Evolutionary conservation across 2,888 invertebrate species (phyloP), one percentile per base, ranked within the genome.

Genomic region (Argyresthia albistria): DNA sequence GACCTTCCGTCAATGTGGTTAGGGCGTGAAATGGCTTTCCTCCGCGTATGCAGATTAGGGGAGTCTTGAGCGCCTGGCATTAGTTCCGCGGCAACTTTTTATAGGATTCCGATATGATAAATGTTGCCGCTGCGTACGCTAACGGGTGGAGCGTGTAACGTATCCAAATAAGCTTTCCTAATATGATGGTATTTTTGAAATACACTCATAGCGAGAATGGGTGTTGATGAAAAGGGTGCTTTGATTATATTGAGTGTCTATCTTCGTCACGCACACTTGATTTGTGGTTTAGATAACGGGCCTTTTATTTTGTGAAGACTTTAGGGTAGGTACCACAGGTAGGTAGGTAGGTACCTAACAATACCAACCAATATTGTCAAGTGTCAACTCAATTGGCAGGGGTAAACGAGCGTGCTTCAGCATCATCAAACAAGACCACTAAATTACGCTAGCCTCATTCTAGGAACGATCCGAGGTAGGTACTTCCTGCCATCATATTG

Each of bases 1-100:
- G 58, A 62, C 63, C 63, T 67, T 73, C 65, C 70, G 67, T 71
- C 71, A 63, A 65, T 70, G 76, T 64, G 71, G 77, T 67, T 70
- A 74, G 74, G 76, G 86, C 84, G 86, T 87, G 83, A 87, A 87
- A 87, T 87, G 77, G 83, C 82, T 80, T 83, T 82, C 70, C 81
- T 82, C 80, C 76, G 76, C 72, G 80, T 80, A 87, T 87, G 86
- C 84, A 86, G 83, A 87, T 87, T 80, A 76, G 70, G 71, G 67
- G 69, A 25, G 25, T 25, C 25, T 25, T 25, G 25, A 25, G 70
- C 75, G 75, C 66, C 61, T 67, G 60, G 73, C 80, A 82, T 86
- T 84, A 80, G 86, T 76, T 78, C 80, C 80, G 83, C 80, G 79
- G 80, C 80, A 83, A 25, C 73, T 82, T 86, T 86, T 86, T 84